Base-by-base conservation (phyloP, 2,113 vertebrate species). In the Chrysemys picta region DNA sequence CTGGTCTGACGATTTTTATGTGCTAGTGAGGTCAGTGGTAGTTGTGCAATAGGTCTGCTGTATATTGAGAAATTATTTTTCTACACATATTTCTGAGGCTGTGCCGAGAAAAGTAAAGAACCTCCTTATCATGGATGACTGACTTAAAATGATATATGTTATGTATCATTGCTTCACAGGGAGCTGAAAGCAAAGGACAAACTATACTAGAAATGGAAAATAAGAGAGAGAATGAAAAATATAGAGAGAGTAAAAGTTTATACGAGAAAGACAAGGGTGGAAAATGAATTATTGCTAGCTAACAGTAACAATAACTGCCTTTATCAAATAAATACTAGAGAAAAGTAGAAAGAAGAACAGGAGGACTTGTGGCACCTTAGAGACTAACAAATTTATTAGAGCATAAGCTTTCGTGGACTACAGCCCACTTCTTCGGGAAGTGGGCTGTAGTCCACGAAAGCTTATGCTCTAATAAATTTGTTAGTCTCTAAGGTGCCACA, bases 271-370 rank as follows among this genome's bases (percentile, higher is more conserved):
- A 2, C 83, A 83, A 80, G 85, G 11, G 80, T 76, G 14, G 8
- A 1, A 57, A 72, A 84, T 47, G 31, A 93, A 4, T 62, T 93
- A 56, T 5, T 88, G 17, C 13, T 50, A 53, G 12, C 24, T 86
- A 84, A 59, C 49, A 17, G 45, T 45, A 54, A 50, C 78, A 82
- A 87, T 49, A 76, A 87, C 65, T 45, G 2, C 13, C 47, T 84
- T 5, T 57, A 86, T 56, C 80, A 42, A 89, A 86, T 82, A 83
- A 95, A 35, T 84, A 90, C 22, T 31, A 52, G 75, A 11, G n/a
- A 25, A 94, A 94, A 91, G 10, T 6, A 90, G 11, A 94, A 94
- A 91, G 10, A n/a, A n/a, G n/a, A n/a, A n/a, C n/a, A n/a, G n/a
- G n/a, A n/a, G n/a, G n/a, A n/a, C n/a, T n/a, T n/a, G n/a, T n/a